These are phyloP conservation scores for Globia sparganii DNA, from an alignment of 2,888 invertebrate genomes.

Conservation along the genomic window DNA sequence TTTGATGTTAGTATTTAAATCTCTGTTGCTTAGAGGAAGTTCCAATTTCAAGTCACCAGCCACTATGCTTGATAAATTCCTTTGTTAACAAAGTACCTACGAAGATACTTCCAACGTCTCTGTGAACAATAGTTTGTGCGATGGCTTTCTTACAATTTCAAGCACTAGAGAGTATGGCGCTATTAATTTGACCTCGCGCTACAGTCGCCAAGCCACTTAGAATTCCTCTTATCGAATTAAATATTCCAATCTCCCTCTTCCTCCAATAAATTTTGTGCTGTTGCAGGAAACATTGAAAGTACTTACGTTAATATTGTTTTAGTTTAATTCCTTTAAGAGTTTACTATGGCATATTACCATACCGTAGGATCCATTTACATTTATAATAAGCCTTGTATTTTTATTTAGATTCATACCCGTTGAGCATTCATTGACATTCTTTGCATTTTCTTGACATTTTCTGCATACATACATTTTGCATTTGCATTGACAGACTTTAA, in stretches of 20 bases:
- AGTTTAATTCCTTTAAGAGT: conserved; percentile 15
- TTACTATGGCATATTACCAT: conserved; percentile 6
- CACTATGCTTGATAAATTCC: conserved; percentile 16
- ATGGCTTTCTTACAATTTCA: conserved; percentile 50
- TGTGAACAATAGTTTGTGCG: conserved; percentile 47
- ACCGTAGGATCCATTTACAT: not conserved
- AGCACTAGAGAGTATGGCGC: conserved; percentile 43
- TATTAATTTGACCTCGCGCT: conserved; percentile 61
- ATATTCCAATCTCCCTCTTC: conserved; percentile 60
- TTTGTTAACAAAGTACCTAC: conserved; percentile 26
- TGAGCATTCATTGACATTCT: too few relatives aligned
- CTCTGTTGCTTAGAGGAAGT: not conserved
- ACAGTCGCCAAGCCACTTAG: conserved; percentile 61
- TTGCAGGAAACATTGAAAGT: conserved; percentile 48
- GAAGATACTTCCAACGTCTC: conserved; percentile 39
- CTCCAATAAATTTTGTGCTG: conserved; percentile 51
- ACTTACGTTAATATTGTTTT: conserved; percentile 37
- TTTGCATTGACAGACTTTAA: too few relatives aligned
- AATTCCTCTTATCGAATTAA: conserved; percentile 65
- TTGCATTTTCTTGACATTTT: too few relatives aligned
- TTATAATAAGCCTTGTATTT: not conserved
- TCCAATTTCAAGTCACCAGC: not conserved
- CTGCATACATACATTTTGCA: too few relatives aligned
- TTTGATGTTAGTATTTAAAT: not conserved
- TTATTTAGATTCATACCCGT: too few relatives aligned